Evolutionary conservation across 2,888 invertebrate species (phyloP), one percentile per base, ranked within the genome.

Genomic region (Tolmerus cingulatus): DNA sequence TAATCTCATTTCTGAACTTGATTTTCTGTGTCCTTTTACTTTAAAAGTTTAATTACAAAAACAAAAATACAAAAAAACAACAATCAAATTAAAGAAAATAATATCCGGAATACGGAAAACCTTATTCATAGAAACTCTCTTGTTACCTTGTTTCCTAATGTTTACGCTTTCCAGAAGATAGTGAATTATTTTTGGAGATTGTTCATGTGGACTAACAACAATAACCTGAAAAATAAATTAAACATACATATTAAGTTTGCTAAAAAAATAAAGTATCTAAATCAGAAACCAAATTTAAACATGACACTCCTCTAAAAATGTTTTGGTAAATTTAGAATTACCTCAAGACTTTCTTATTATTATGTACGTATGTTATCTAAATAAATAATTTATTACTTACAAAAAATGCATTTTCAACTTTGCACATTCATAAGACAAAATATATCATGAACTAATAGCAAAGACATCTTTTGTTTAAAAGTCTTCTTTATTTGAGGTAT

Each of bases 141-240:
- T 88, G 34, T 57, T 86, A 55, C 85, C 74, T 85, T 16, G 66
- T n/a, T 85, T 82, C 12, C 40, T n/a, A 34, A 43, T 30, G 2
- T 74, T 55, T n/a, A 77, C 37, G n/a, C 81, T 30, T 27, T 87
- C 84, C 37, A 87, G 14, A 14, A 5, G 30, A n/a, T 77, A 81
- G 43, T 87, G 87, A 43, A 57, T 78, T 14, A 87, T 76, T 77
- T 43, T 84, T 5, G 19, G 84, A 1, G 84, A 77, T 19, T 84
- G 84, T 4, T 23, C 27, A 78, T 77, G 55, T 0, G 87, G 84
- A n/a, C 87, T 87, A 16, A 87, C 23, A 23, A 87, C 87, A 12
- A 77, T 87, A 9, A 87, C 84, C 87, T 87, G 27, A 34, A 55
- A 86, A 78, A 37, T 1, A 55, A 76, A 46, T 51, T 57, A 9